phyloP scores from a whole-genome alignment of 2,888 invertebrate genomes.

The Ceriagrion tenellum region DNA sequence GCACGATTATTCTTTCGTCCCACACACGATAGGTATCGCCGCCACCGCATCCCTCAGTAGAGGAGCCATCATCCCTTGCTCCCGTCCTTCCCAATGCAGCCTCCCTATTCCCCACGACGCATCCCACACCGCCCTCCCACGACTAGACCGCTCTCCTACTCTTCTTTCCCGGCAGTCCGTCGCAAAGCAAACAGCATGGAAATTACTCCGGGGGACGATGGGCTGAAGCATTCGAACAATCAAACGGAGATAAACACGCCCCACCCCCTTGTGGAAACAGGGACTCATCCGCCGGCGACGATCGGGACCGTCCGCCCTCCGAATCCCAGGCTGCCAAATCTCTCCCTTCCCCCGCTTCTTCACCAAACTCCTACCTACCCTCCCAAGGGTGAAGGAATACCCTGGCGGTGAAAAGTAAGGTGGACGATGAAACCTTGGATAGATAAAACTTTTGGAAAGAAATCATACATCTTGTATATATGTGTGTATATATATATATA shows the following conservation, averaged over 20 bases:
- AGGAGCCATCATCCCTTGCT: too few relatives aligned
- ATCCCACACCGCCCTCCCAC: background rate
- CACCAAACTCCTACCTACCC: background rate
- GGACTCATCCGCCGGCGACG: background rate
- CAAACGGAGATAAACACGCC: slow-evolving; percentile 30
- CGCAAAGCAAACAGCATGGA: slow-evolving; percentile 10
- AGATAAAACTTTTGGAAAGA: too few relatives aligned
- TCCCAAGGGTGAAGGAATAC: background rate
- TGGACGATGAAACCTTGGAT: too few relatives aligned
- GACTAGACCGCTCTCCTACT: background rate
- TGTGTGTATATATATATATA: too few relatives aligned
- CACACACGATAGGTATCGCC: too few relatives aligned
- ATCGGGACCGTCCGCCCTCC: background rate
- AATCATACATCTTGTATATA: too few relatives aligned
- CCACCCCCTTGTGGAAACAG: background rate
- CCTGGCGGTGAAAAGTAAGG: too few relatives aligned
- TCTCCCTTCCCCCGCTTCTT: background rate
- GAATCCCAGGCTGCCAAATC: too few relatives aligned
- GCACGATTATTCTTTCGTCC: too few relatives aligned
- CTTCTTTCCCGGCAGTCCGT: background rate
- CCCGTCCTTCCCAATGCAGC: too few relatives aligned
- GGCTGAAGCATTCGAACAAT: background rate
- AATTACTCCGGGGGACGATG: slow-evolving; percentile 3
- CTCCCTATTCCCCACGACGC: background rate
- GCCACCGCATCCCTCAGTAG: too few relatives aligned